Conservation (phyloP, 2,888 invertebrate genomes). For the Parnassius apollo region DNA sequence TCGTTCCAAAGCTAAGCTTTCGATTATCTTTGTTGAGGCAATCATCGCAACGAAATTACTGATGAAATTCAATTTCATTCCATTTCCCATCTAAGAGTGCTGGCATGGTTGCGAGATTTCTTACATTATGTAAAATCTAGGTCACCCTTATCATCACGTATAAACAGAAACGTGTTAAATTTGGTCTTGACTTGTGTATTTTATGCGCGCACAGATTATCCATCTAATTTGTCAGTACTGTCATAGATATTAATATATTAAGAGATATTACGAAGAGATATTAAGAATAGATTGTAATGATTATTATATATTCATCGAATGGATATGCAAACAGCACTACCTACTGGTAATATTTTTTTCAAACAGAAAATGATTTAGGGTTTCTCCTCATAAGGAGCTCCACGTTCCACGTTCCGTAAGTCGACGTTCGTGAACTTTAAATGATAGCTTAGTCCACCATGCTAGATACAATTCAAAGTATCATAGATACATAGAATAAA, state of each 20-base stretch:
- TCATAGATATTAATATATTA: not conserved
- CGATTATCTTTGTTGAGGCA: conserved; percentile 21
- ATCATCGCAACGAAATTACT: conserved; percentile 20
- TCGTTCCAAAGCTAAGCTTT: conserved; percentile 23
- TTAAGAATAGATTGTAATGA: no score
- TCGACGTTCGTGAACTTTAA: no score
- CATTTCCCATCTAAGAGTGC: conserved; percentile 22
- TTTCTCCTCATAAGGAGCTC: no score
- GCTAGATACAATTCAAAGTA: no score
- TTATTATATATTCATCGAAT: not conserved
- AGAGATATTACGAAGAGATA: no score
- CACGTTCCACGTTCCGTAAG: no score
- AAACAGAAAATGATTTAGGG: no score
- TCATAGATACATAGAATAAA: no score
- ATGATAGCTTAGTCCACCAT: no score
- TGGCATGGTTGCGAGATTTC: conserved; percentile 20
- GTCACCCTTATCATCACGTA: conserved; percentile 24
- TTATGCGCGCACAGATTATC: conserved; percentile 20
- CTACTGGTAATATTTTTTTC: no score
- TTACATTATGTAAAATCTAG: conserved; percentile 25
- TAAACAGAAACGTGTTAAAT: conserved; percentile 20
- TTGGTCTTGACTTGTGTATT: conserved; percentile 14
- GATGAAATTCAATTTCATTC: conserved; percentile 22
- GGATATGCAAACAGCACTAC: no score
- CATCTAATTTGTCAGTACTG: conserved; percentile 15